Evolutionary conservation across 2,888 invertebrate genomes (phyloP).

Genomic region (Drosophila macrothrix): DNA sequence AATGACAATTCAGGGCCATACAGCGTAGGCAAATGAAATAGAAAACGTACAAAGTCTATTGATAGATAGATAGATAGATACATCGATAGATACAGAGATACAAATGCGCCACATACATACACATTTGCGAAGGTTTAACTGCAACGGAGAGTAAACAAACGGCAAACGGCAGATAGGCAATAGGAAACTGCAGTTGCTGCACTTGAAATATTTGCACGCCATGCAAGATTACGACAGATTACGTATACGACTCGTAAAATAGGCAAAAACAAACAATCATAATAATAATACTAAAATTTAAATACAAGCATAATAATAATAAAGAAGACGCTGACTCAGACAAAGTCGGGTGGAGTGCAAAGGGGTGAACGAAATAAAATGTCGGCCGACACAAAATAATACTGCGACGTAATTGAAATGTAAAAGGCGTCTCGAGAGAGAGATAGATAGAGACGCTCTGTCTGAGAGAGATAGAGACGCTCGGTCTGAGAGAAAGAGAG

Average conservation of each 20-base stretch:
- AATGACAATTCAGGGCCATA: conserved; percentile 54
- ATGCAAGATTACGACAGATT: conserved; percentile 55
- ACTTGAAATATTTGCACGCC: conserved; percentile 59
- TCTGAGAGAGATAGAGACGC: background rate
- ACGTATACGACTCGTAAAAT: conserved; percentile 70
- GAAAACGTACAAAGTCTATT: conserved; percentile 64
- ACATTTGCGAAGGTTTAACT: conserved; percentile 24
- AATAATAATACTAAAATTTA: background rate
- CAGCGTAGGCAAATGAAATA: conserved; percentile 54
- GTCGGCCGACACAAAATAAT: conserved; percentile 43
- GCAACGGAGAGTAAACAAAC: conserved; percentile 49
- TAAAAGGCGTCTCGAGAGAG: conserved; percentile 19
- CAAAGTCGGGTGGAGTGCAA: background rate
- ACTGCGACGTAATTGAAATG: conserved; percentile 54
- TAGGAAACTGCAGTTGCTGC: conserved; percentile 58
- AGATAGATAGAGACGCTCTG: background rate
- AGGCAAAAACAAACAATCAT: conserved; percentile 8
- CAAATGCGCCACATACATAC: background rate
- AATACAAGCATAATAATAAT: conserved; percentile 11
- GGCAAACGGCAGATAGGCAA: conserved; percentile 38
- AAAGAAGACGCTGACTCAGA: background rate
- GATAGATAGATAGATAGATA: conserved; percentile 26
- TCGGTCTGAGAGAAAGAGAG: too few relatives aligned
- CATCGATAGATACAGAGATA: background rate
- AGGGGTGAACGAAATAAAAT: conserved; percentile 23